Evolutionary conservation across 2,113 vertebrate species (phyloP), one percentile per base, ranked within the genome.

Genomic region (Paramisgurnus dabryanus): DNA sequence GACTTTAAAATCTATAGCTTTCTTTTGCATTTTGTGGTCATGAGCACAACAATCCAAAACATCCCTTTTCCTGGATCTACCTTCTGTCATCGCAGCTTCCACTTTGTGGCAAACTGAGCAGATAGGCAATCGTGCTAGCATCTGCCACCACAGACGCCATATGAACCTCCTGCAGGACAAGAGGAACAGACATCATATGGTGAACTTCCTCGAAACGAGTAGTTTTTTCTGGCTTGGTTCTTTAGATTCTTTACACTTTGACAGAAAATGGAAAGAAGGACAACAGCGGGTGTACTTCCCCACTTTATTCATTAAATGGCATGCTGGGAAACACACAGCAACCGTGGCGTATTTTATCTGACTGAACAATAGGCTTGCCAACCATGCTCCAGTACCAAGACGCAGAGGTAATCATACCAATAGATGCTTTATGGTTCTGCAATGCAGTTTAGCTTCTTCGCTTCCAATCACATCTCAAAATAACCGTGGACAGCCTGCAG

Each of bases 131-230:
- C 40, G 57, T 40, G n/a, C 68, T n/a, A 77, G 41, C 78, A 55
- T 81, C 79, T 84, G 79, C 72, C 65, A 49, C 69, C 66, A 73
- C 22, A 81, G 83, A 81, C 75, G 11, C 79, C 83, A 84, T 67
- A 63, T 43, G 79, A 77, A 47, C 18, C 43, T 74, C 63, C 41
- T 4, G 43, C 49, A 74, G 49, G 15, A 63, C 40, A n/a, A 53
- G 65, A 65, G 27, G 7, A 34, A 40, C 61, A n/a, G 74, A 43
- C 45, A 34, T 79, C 63, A 74, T 68, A 78, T 50, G 55, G 53
- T 27, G 49, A 49, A 74, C 27, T 34, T 34, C 27, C 27, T 34
- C 27, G 3, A 34, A 34, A 1, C 6, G 12, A 34, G 27, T 18
- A 45, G 13, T 47, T 66, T 22, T 22, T 0, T 60, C 22, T 34